Evolutionary conservation across 2,888 invertebrate species (phyloP), one percentile per base, ranked within the genome.

Genomic region (Chymomyza caudatula): DNA sequence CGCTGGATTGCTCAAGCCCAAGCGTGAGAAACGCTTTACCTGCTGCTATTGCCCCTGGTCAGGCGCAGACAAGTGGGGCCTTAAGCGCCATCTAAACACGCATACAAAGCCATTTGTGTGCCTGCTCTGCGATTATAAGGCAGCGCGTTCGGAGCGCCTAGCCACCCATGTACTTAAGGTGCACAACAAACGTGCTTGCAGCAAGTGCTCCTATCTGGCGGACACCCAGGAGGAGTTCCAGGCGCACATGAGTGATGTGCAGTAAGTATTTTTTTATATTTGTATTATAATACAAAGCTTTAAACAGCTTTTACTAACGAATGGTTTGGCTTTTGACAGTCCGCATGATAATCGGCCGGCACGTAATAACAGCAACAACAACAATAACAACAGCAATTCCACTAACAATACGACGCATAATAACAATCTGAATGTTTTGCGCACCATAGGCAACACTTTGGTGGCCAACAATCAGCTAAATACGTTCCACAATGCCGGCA

Each of bases 11-110:
- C 60, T 88, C 15, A 90, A 90, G 63, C 87, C 90, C 2, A 94
- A 92, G 90, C 92, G 93, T 57, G 94, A 94, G 88, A 93, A 94
- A 80, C 93, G 95, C 78, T 96, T 95, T 91, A 94, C 95, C 76
- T 97, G 97, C 91, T 95, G 96, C 89, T 97, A 96, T 89, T 97
- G 97, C 90, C 93, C 96, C 20, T 97, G 97, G 97, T 95, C 96
- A 44, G 97, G 97, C 20, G 96, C 96, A 63, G 97, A 97, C 91
- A 97, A 97, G 90, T 97, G 97, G 97, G 97, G 97, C 86, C 92
- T 97, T 67, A 97, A 97, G 90, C 93, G 97, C 54, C 97, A 97
- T 90, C 93, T 97, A 85, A 97, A 97, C 91, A 97, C 97, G 42
- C 97, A 97, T 90, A 93, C 97, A 88, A 97, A 97, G 91, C 97